Evolutionary conservation across 2,888 invertebrate species (phyloP), one percentile per base, ranked within the genome.

Genomic region (Troides aeacus): DNA sequence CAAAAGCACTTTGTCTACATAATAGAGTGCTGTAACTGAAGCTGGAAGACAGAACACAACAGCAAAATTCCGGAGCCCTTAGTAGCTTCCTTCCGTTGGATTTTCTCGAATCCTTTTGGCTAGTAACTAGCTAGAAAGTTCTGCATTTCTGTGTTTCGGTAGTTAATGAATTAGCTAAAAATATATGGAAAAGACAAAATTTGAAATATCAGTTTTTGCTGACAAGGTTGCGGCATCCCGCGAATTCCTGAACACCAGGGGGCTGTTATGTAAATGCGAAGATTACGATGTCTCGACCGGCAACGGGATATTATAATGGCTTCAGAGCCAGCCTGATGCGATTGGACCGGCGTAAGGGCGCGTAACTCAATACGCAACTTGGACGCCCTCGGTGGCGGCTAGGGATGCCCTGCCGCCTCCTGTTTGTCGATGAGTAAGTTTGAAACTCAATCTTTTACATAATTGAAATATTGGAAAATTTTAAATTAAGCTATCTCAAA

Each of bases 311-410:
- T 85, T 81, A 84, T 88, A 87, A 86, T 86, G 84, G 84, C 76
- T 76, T 79, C 77, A 71, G 75, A 74, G 81, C 77, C 75, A 76
- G 76, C 74, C 77, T 84, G 84, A 87, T 84, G 79, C 87, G 86
- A 89, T 88, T 86, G 87, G 90, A 83, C 85, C 80, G 82, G 79
- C 77, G 81, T 80, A 76, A 81, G 84, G 82, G 81, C 81, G 83
- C 79, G 90, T 90, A 91, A 91, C 89, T 91, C 86, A 87, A 91
- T 91, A 90, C 89, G 84, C 83, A 87, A 89, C 85, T 90, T 88
- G 87, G 89, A 89, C 88, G 84, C 84, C 86, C 84, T 82, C 77
- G 72, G 82, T 78, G 80, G 30, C 61, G 42, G 8, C 12, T 78
- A 83, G 83, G 46, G 82, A 72, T 75, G 82, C 60, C 75, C 62